A percentile compares a stretch with the other conserved stretches of the same genome.
phyloP scores from a whole-genome alignment of 2,113 vertebrate species.

The Odocoileus hemionus region DNA sequence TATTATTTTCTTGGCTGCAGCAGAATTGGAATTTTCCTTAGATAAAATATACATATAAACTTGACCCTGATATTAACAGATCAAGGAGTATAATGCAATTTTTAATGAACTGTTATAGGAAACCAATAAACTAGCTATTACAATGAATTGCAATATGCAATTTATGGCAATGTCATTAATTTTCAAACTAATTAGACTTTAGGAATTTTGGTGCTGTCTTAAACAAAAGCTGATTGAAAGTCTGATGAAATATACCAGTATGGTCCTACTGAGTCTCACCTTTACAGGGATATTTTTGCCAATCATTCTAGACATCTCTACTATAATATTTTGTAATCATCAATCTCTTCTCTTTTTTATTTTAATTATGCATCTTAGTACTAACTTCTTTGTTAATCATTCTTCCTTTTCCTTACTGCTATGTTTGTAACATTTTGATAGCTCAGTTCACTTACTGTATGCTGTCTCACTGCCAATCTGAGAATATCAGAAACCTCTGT shows the following conservation, averaged over 20 bases:
- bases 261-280: background rate
- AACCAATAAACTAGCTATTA: background rate
- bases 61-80: constrained; percentile 21
- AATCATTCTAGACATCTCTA: background rate
- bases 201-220: background rate
- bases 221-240: background rate
- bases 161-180: background rate
- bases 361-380: background rate
- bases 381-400: background rate
- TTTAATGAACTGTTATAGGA: constrained; percentile 25
- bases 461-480: background rate
- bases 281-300: background rate
- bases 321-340: background rate
- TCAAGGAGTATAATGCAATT: background rate
- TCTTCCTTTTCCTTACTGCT: background rate
- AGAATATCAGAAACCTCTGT: background rate
- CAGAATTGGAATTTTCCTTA: constrained; percentile 20
- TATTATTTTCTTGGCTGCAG: background rate
- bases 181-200: constrained; percentile 30
- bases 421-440: background rate
- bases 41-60: constrained; percentile 31
- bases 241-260: background rate
- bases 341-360: background rate
- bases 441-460: background rate
- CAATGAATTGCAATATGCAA: background rate